Evolutionary conservation across 2,113 vertebrate species (phyloP), one percentile per base, ranked within the genome.

Genomic region (Amphiprion ocellaris): DNA sequence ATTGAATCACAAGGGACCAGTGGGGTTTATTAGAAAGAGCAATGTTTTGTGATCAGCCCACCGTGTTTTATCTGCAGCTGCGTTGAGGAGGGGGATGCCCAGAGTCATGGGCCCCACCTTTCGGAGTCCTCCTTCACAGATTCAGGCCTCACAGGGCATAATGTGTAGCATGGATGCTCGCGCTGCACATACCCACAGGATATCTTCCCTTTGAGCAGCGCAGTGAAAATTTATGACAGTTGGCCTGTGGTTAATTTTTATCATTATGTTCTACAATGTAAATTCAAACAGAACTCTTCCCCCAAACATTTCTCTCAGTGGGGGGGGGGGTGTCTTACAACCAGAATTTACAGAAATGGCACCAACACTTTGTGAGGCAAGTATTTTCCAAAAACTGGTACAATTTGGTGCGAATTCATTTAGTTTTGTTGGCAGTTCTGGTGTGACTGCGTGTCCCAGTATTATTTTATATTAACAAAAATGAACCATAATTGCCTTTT

Each of bases 1-100:
- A 63, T 69, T 86, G 77, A 81, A 92, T 93, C 88, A 84, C 88
- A 19, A 6, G 85, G 83, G 90, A 87, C 28, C 53, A 3, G 77
- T 68, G 52, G 63, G 84, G 88, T 81, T 90, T 89, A 82, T 77
- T 66, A 74, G 83, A 68, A 89, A 83, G 82, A 71, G 61, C 68
- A 67, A 52, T 72, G 67, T 88, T 88, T 91, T 84, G 77, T 82
- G 86, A 88, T 90, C 86, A 85, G 73, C 78, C 63, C 69, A 67
- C 39, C 41, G 53, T 82, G 68, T 84, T 91, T 87, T 81, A 85
- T 87, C 71, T 44, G 54, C 16, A 63, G 64, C 53, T 58, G 28
- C 9, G 44, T 33, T 55, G 64, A 26, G 55, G 41, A 54, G 7
- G 64, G 69, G 78, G 62, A 46, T 53, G 75, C 89, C 84, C 74